These are phyloP conservation scores for Apodemus sylvaticus DNA, from an alignment of 2,113 vertebrate species.

Conservation along the genomic window DNA sequence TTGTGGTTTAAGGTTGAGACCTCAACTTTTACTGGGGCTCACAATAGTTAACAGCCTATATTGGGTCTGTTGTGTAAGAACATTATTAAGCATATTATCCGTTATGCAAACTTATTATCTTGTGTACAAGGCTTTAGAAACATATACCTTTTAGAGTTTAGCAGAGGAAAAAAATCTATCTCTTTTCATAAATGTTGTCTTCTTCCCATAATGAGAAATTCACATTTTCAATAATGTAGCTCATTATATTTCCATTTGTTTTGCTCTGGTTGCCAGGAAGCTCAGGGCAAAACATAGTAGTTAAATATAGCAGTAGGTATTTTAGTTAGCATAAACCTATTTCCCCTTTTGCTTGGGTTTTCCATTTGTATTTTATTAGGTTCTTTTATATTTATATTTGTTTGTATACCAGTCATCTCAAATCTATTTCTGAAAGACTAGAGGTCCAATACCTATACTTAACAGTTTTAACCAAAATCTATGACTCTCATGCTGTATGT, in stretches of 20 bases:
- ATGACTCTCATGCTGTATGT: background rate
- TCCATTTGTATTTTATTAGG: conserved; percentile 31
- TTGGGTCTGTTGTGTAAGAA: background rate
- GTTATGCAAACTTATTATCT: background rate
- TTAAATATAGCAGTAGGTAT: conserved; percentile 37
- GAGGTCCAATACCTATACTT: background rate
- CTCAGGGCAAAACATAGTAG: conserved; percentile 37
- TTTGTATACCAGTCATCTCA: conserved; percentile 8
- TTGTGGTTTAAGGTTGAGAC: background rate
- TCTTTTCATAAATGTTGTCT: conserved; percentile 26
- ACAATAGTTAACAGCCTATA: background rate
- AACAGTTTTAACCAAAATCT: background rate
- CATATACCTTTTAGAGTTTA: conserved; percentile 19
- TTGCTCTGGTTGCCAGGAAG: conserved; percentile 53
- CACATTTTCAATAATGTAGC: conserved; percentile 26
- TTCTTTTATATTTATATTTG: background rate
- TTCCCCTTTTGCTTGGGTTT: conserved; percentile 7
- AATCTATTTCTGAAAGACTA: conserved; percentile 32
- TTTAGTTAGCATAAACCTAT: conserved; percentile 33
- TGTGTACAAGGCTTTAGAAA: background rate
- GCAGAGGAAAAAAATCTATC: background rate
- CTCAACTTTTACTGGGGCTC: background rate
- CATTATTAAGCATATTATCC: background rate
- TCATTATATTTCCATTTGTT: conserved; percentile 51
- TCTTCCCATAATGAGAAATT: conserved; percentile 42